A percentile compares a stretch with the other conserved stretches of the same genome.
Conservation (phyloP, 2,797 vertebrate species). For the Rhynchotus rufescens region DNA sequence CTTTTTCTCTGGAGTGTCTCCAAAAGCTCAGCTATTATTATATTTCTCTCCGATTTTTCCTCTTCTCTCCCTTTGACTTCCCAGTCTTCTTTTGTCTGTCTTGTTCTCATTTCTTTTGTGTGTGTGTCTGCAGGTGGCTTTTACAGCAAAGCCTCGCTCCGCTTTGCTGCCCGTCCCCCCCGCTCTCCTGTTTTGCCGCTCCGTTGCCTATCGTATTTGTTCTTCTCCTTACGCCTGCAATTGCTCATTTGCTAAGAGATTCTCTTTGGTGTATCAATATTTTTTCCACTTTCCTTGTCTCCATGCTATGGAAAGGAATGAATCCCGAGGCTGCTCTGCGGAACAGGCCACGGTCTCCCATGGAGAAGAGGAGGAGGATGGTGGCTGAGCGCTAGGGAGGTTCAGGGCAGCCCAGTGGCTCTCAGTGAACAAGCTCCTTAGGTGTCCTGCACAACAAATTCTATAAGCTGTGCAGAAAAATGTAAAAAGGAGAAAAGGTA, state of each 20-base stretch:
- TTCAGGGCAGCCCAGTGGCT: background rate
- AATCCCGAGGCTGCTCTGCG: background rate
- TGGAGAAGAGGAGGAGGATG: background rate
- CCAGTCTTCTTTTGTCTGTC: constrained; percentile 44
- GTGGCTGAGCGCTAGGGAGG: background rate
- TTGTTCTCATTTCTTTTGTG: constrained; percentile 51
- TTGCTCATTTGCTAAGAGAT: constrained; percentile 34
- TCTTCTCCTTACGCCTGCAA: constrained; percentile 11
- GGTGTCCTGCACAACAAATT: background rate
- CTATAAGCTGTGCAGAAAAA: background rate
- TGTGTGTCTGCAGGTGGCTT: constrained; percentile 53
- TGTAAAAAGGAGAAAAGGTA: background rate
- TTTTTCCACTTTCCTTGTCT: constrained; percentile 13
- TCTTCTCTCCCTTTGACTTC: background rate
- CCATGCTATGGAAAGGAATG: background rate
- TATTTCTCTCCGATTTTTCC: constrained; percentile 34
- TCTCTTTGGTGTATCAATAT: background rate
- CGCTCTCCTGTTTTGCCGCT: constrained; percentile 13
- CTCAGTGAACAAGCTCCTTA: background rate
- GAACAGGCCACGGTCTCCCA: background rate
- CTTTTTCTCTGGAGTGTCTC: constrained; percentile 31
- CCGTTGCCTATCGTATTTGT: background rate
- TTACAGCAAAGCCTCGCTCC: constrained; percentile 25
- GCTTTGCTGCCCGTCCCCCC: constrained; percentile 7
- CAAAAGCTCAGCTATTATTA: constrained; percentile 40